Evolutionary conservation across 2,888 invertebrate species (phyloP).

Genomic region (Heteropelma amictum): DNA sequence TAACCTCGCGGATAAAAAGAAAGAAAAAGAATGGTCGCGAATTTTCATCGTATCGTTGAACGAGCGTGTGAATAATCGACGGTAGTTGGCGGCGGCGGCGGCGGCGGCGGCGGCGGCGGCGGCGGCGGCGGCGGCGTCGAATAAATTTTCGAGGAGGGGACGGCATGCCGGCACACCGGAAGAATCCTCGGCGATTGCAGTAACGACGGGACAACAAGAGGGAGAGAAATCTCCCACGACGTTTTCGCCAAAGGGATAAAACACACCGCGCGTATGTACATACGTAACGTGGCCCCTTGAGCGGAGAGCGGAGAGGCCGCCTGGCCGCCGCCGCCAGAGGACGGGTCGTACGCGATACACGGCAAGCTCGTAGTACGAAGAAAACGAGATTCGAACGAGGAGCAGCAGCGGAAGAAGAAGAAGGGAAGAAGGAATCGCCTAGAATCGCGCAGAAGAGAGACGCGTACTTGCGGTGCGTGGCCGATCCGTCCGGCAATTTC

Average conservation of each 20-base stretch:
- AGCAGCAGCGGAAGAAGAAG: not conserved
- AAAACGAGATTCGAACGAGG: constrained; percentile 15
- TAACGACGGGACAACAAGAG: constrained; percentile 47
- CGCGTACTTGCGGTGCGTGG: constrained; percentile 58
- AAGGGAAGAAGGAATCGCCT: constrained; percentile 36
- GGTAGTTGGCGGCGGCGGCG: constrained; percentile 15
- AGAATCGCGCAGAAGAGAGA: constrained; percentile 49
- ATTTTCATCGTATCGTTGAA: not conserved
- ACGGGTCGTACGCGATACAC: not conserved
- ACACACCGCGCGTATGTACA: not conserved
- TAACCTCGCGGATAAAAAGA: too few relatives aligned
- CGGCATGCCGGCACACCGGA: not conserved
- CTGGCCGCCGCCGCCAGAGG: not conserved
- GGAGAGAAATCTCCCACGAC: constrained; percentile 49
- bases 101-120: too few relatives aligned
- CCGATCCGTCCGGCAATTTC: constrained; percentile 64
- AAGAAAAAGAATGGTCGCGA: not conserved
- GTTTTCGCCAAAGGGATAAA: constrained; percentile 51
- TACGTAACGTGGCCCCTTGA: too few relatives aligned
- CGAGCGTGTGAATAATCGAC: constrained; percentile 20
- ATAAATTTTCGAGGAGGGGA: not conserved
- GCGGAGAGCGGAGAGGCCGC: not conserved
- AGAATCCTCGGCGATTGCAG: constrained; percentile 47
- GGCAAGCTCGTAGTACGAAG: not conserved
- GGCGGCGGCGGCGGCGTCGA: constrained; percentile 4